phyloP scores from a whole-genome alignment of 2,113 vertebrate species.

The Sapayoa aenigma region DNA sequence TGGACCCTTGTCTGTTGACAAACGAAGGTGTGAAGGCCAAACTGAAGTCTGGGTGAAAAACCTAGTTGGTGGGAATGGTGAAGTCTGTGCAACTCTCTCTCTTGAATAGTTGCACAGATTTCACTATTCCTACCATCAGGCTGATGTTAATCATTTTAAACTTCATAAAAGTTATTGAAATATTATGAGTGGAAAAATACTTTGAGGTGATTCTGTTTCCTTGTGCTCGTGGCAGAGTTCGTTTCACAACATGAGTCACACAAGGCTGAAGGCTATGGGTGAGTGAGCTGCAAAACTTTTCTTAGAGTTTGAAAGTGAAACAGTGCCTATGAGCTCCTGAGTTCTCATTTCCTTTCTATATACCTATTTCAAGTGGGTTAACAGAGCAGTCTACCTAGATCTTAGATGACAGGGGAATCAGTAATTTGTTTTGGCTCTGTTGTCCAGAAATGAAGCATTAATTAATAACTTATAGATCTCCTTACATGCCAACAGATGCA shows the following conservation, averaged over 20 bases:
- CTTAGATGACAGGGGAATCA: neutral
- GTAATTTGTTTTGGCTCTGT: neutral
- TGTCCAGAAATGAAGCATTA: neutral
- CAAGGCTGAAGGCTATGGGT: neutral
- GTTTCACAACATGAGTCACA: neutral
- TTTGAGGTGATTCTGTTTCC: neutral
- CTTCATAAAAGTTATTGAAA: neutral
- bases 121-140: too few relatives aligned
- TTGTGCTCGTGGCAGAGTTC: neutral
- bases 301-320: neutral
- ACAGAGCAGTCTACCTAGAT: neutral
- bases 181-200: neutral
- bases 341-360: rapidly evolving
- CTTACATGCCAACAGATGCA: rapidly evolving
- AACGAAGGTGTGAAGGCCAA: neutral
- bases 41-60: neutral
- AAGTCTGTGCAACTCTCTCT: rapidly evolving
- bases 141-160: neutral
- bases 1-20: neutral
- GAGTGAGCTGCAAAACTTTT: neutral
- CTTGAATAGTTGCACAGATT: too few relatives aligned
- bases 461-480: neutral
- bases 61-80: rapidly evolving
- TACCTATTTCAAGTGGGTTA: neutral
- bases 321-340: neutral